A percentile compares a stretch with the other conserved stretches of the same genome.
Evolutionary conservation across 2,888 invertebrate species (phyloP).

Genomic region (Diarsia dahlii): DNA sequence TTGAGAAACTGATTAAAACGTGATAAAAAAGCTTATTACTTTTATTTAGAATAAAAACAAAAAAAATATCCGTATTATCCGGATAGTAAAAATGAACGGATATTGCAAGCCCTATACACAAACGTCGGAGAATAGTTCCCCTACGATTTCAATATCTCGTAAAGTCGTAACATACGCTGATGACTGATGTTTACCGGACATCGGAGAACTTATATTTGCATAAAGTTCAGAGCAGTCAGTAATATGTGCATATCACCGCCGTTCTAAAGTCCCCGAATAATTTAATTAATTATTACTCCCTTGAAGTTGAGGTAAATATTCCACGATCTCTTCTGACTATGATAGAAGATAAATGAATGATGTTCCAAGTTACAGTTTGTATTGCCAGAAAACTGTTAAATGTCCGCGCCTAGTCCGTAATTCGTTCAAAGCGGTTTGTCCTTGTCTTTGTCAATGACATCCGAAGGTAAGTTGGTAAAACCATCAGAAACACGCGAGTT

Average conservation of each 20-base stretch:
- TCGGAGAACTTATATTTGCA: neutral
- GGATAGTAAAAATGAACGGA: too few species aligned
- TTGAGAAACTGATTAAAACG: too few species aligned
- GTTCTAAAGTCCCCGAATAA: neutral
- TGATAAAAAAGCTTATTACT: too few species aligned
- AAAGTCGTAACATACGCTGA: neutral
- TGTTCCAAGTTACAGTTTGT: neutral
- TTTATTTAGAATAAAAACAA: too few species aligned
- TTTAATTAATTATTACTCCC: neutral
- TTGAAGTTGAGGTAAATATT: neutral
- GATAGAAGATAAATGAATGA: neutral
- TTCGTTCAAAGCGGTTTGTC: neutral
- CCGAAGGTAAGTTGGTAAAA: neutral
- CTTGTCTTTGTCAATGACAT: neutral
- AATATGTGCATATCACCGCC: neutral
- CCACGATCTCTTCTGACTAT: neutral
- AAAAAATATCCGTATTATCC: too few species aligned
- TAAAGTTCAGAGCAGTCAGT: neutral
- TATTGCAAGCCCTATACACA: too few species aligned
- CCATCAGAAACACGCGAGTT: neutral
- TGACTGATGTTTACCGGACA: neutral
- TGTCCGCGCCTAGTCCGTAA: neutral
- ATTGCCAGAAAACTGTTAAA: neutral
- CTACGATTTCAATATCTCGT: neutral
- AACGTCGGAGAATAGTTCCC: neutral